Evolutionary conservation across 2,113 vertebrate genomes (phyloP), one percentile per base, ranked within the genome.

Genomic region (Oncorhynchus mykiss): DNA sequence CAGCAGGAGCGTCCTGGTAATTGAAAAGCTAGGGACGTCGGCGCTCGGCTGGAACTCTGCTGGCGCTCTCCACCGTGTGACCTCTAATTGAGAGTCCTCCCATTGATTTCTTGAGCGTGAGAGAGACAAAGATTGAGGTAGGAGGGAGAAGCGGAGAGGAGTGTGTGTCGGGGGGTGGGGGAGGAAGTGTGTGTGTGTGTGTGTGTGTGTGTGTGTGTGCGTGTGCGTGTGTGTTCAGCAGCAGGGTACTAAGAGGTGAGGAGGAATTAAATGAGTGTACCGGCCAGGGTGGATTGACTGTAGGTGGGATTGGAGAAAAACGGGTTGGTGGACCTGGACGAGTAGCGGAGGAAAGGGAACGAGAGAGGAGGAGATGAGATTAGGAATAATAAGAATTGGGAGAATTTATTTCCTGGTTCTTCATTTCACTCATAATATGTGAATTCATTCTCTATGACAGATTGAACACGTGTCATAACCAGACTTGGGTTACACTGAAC

Each of bases 11-110:
- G 88, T 91, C 88, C 85, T 85, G 54, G 92, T 92, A 93, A 93
- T 93, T 94, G 93, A 94, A 94, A 93, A 92, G 86, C 87, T 8
- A 75, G 72, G 86, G 78, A 89, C 79, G 75, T 70, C 67, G 72
- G 83, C 68, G 29, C 22, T 68, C 79, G 9, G 75, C 71, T 70
- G 72, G 84, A 11, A 11, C 39, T 12, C 9, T 11, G 39, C 39
- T 45, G 77, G 68, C 81, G 84, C 72, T 78, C 75, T 45, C 57
- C 83, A 86, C 88, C 84, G 82, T 14, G 71, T 92, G 92, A 93
- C 92, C 91, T 92, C 90, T 80, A 89, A 88, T 89, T 91, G 91
- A 90, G 90, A 89, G 87, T 80, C 82, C 71, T 74, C 82, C 82
- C 86, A 91, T 92, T 91, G 93, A 92, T 93, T 93, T 90, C 89